phyloP scores from a whole-genome alignment of 2,888 invertebrate genomes.

The Drosophila melanocephala region DNA sequence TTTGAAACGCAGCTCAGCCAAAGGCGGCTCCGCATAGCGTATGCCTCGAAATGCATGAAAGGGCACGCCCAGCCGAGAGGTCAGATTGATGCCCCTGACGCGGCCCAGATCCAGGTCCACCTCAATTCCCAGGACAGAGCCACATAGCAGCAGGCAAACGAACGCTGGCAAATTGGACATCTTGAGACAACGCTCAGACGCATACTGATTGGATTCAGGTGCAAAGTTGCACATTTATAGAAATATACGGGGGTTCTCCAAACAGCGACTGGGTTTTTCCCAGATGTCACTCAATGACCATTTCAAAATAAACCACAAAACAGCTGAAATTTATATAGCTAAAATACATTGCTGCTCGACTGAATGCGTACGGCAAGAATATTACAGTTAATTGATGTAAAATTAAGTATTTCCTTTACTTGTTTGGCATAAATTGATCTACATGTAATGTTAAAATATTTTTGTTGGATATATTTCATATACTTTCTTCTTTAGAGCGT shows the following conservation, averaged over 20 bases:
- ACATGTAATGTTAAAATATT: not conserved
- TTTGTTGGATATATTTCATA: not conserved
- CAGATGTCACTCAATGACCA: slow-evolving; percentile 4
- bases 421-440: not conserved
- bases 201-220: slow-evolving; percentile 15
- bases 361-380: not conserved
- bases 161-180: slow-evolving; percentile 37
- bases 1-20: slow-evolving; percentile 79
- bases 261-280: slow-evolving; percentile 21
- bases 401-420: not conserved
- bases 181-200: slow-evolving; percentile 13
- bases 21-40: slow-evolving; percentile 82
- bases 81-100: slow-evolving; percentile 72
- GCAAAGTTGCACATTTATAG: slow-evolving; percentile 27
- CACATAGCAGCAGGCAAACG: slow-evolving; percentile 23
- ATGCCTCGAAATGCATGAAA: slow-evolving; percentile 83
- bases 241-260: not conserved
- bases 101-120: slow-evolving; percentile 78
- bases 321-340: slow-evolving; percentile 7
- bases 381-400: not conserved
- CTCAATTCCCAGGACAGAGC: slow-evolving; percentile 50
- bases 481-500: not conserved
- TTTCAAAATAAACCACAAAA: slow-evolving; percentile 15
- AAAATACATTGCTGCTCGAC: not conserved
- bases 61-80: slow-evolving; percentile 67